Evolutionary conservation across 2,888 invertebrate genomes (phyloP).

Genomic region (Orgyia antiqua): DNA sequence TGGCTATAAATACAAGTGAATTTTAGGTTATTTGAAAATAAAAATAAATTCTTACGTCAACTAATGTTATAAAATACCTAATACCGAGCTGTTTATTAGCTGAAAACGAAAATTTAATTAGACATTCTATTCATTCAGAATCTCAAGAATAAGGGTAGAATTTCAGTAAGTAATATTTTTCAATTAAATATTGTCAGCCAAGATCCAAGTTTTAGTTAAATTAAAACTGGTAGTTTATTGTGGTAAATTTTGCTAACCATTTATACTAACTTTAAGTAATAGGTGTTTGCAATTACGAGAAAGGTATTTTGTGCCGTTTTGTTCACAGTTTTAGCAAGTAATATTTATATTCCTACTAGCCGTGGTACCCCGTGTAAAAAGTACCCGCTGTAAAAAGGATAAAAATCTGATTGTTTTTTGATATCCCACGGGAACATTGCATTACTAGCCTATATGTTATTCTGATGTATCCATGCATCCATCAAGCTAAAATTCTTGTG

Average conservation of each 20-base stretch:
- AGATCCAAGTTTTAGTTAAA: conserved; percentile 18
- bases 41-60: no score
- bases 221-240: conserved; percentile 15
- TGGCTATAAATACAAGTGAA: no score
- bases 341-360: not conserved
- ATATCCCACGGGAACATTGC: no score
- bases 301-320: not conserved
- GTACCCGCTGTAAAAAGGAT: not conserved
- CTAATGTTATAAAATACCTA: conserved; percentile 50
- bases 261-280: conserved; percentile 1
- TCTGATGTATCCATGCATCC: no score
- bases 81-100: conserved; percentile 49
- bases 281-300: not conserved
- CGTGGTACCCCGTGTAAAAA: not conserved
- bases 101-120: conserved; percentile 52
- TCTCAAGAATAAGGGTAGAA: conserved; percentile 29
- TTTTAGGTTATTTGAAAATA: no score
- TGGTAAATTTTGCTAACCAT: conserved; percentile 3
- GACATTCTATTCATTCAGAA: conserved; percentile 34
- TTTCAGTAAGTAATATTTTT: conserved; percentile 42
- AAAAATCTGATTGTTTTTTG: no score
- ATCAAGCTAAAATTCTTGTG: no score
- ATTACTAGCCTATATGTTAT: no score
- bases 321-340: not conserved
- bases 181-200: conserved; percentile 33